Conservation (phyloP, 2,797 vertebrate species). For the Chaetodon trifasciatus region DNA sequence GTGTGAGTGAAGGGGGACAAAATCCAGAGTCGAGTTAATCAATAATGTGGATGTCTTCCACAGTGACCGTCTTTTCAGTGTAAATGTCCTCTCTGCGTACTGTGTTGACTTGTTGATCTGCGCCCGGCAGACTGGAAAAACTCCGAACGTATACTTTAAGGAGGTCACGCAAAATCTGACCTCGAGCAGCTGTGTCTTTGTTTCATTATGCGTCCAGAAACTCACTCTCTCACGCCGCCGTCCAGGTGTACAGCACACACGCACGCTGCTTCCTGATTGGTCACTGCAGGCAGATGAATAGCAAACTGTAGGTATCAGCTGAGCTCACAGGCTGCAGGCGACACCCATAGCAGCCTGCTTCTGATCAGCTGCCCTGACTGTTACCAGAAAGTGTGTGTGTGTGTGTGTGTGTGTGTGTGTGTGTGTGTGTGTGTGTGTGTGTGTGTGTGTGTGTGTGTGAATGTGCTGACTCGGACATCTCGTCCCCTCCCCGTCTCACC, state of each 20-base stretch:
- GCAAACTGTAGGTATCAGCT: conserved; percentile 4
- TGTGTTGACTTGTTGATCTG: too few relatives aligned
- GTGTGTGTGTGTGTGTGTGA: conserved; percentile 1
- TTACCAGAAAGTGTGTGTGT: conserved; percentile 28
- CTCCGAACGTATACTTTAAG: too few relatives aligned
- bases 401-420: neutral
- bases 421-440: neutral
- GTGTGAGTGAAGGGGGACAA: too few relatives aligned
- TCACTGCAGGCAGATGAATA: conserved; percentile 32
- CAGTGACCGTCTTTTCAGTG: too few relatives aligned
- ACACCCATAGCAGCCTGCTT: neutral
- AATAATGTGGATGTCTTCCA: too few relatives aligned
- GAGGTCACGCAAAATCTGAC: too few relatives aligned
- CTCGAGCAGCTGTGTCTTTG: too few relatives aligned
- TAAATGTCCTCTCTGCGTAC: too few relatives aligned
- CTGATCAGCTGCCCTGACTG: conserved; percentile 25
- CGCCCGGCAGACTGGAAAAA: too few relatives aligned
- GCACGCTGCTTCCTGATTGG: conserved; percentile 43
- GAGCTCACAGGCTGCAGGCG: neutral
- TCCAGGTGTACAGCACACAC: neutral
- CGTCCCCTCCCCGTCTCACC: conserved; percentile 35
- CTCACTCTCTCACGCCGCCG: too few relatives aligned
- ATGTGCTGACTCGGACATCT: conserved; percentile 57
- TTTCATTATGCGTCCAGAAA: too few relatives aligned
- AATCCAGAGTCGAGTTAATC: too few relatives aligned